A percentile compares a stretch with the other conserved stretches of the same genome.
These are phyloP conservation scores for Oophaga sylvatica DNA, from an alignment of 2,797 vertebrate species.

Conservation along the genomic window DNA sequence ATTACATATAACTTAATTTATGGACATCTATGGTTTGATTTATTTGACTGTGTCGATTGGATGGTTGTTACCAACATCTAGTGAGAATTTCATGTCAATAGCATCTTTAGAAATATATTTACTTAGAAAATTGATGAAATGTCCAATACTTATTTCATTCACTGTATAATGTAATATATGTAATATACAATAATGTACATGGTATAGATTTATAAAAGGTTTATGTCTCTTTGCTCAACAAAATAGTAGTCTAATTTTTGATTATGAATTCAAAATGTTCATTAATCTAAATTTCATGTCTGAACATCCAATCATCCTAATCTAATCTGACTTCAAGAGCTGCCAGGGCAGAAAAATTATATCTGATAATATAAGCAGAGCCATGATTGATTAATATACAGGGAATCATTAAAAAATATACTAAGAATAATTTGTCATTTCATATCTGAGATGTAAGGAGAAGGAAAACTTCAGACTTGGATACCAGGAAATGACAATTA, in stretches of 20 bases:
- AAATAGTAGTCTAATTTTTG: not conserved
- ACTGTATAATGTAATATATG: not conserved
- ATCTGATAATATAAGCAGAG: not conserved
- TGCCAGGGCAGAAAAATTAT: not conserved
- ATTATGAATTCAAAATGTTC: not conserved
- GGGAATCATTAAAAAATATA: slow-evolving; percentile 4
- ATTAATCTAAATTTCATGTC: slow-evolving; percentile 26
- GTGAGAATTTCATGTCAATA: no score
- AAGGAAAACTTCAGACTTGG: not conserved
- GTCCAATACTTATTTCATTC: no score
- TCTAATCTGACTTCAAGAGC: slow-evolving; percentile 18
- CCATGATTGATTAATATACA: slow-evolving; percentile 20
- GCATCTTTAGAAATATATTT: no score
- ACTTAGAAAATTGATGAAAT: no score
- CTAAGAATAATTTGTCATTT: not conserved
- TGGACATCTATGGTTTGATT: no score
- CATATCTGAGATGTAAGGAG: not conserved
- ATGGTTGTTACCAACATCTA: no score
- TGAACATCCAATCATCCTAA: slow-evolving; percentile 15
- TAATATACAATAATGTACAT: not conserved
- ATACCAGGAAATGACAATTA: not conserved
- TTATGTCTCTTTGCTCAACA: not conserved
- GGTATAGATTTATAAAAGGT: not conserved
- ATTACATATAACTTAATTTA: no score
- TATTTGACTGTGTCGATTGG: no score